Evolutionary conservation across 2,797 vertebrate species (phyloP).

Genomic region (Sebastes nivosus): DNA sequence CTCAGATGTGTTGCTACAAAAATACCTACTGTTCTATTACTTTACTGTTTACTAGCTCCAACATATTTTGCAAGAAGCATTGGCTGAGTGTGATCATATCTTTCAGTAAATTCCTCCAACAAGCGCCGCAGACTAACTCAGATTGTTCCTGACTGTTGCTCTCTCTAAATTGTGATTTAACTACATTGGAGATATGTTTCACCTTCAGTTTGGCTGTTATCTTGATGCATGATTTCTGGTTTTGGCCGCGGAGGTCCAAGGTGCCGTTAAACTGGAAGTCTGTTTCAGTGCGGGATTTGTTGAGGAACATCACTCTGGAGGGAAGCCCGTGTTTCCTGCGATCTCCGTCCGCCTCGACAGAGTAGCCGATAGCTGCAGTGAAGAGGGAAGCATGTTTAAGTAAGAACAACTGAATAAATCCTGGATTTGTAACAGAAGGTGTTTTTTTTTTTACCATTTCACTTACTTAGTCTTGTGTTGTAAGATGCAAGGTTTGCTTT

Average conservation of each 20-base stretch:
- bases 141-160: neutral
- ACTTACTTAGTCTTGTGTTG: constrained; percentile 90
- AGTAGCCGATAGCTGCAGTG: constrained; percentile 84
- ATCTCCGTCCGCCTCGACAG: constrained; percentile 87
- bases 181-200: constrained; percentile 23
- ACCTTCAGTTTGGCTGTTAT: constrained; percentile 88
- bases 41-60: neutral
- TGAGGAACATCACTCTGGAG: constrained; percentile 86
- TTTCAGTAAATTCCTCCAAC: neutral
- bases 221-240: constrained; percentile 82
- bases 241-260: constrained; percentile 85
- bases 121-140: neutral
- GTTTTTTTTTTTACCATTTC: neutral
- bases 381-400: neutral
- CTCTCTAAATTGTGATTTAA: neutral
- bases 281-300: constrained; percentile 66
- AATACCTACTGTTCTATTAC: neutral
- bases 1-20: neutral
- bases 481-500: constrained; percentile 85
- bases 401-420: neutral
- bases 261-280: constrained; percentile 83
- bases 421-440: neutral
- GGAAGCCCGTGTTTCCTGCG: constrained; percentile 86
- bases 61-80: neutral
- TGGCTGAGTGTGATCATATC: neutral